A percentile compares a stretch with the other conserved stretches of the same genome.
These are phyloP conservation scores for Coremacera marginata DNA, from an alignment of 2,888 invertebrate genomes.

Conservation along the genomic window DNA sequence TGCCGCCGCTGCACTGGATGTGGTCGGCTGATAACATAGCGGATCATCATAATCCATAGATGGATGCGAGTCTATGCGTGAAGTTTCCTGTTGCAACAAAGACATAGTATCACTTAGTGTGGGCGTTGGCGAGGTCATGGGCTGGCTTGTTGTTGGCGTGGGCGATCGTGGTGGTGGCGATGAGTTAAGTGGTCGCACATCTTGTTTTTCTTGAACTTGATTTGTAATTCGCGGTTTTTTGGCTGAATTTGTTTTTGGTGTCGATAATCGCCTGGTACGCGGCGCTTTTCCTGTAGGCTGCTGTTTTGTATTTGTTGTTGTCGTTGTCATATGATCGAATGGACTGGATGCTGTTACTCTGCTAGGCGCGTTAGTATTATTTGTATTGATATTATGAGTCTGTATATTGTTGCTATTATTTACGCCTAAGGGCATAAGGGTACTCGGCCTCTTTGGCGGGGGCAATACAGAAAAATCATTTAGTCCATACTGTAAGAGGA, in stretches of 20 bases:
- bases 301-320: background rate
- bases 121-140: constrained; percentile 1
- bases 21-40: constrained; percentile 19
- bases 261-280: background rate
- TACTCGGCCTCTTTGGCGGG: background rate
- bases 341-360: no score
- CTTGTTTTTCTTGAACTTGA: background rate
- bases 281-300: background rate
- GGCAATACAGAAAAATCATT: constrained; percentile 28
- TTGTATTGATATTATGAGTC: background rate
- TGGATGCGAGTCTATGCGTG: background rate
- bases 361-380: background rate
- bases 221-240: background rate
- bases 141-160: background rate
- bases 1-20: constrained; percentile 25
- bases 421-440: background rate
- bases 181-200: background rate
- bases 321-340: background rate
- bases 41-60: constrained; percentile 4
- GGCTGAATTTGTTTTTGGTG: background rate
- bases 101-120: background rate
- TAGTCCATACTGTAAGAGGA: constrained; percentile 5
- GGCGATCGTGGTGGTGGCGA: background rate
- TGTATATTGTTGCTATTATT: constrained; percentile 17
- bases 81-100: background rate